Base-by-base conservation (phyloP, 2,113 vertebrate genomes). In the Alectura lathami region DNA sequence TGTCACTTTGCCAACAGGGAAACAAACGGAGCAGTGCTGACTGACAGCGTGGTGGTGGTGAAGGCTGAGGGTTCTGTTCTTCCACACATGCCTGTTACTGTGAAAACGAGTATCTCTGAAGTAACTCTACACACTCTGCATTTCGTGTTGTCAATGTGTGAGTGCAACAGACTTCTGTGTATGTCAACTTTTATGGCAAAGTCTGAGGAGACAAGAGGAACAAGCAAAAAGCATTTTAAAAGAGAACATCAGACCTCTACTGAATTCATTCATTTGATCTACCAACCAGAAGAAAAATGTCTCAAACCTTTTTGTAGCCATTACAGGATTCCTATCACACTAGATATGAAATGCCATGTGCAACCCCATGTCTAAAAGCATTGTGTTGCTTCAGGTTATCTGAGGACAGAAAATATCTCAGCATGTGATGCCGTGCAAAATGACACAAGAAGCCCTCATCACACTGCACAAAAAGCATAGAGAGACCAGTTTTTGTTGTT, bases 331-430 rank as follows among this genome's bases (percentile, higher is more conserved):
- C 32, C 48, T 60, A 48, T 56, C 43, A 54, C 63, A 62, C 70
- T 34, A 88, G 80, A 68, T 72, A 60, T 26, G n/a, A 89, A 94
- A 92, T 70, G 76, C 42, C 20, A 53, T 69, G 40, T 75, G 62
- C 62, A 92, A n/a, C 76, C 92, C 53, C 80, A 42, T 89, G 78
- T 93, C 56, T 93, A 50, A 93, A 60, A 83, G 66, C 76, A 64
- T 84, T 8, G 1, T 69, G 47, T 75, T 91, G 4, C 83, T 86
- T 82, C 38, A 89, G 80, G 86, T 93, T 94, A 94, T 88, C 36
- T 1, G 9, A 96, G 91, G 94, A 89, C 63, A 96, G 29, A 60
- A 91, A 92, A 75, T 7, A 89, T 60, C 21, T 83, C 70, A 62
- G 43, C 48, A 69, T 81, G n/a, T 67, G 91, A 89, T 82, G n/a